Base-by-base conservation (phyloP, 2,113 vertebrate species). In the Elephantulus edwardii region DNA sequence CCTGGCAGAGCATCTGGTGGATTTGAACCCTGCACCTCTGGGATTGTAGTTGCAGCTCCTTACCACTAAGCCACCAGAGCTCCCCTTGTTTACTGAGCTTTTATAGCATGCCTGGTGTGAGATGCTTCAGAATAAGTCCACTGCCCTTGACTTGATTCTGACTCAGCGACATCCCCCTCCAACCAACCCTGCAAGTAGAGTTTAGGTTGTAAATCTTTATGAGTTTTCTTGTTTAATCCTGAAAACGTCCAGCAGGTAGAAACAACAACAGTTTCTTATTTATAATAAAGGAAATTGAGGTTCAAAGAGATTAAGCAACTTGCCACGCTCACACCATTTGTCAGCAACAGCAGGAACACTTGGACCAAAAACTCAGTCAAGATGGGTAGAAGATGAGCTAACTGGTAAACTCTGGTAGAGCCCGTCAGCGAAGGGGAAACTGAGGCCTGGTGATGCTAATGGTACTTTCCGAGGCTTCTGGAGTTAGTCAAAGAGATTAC, bases 401-500 rank as follows among this genome's bases (percentile, higher is more conserved):
- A 72, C 50, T 50, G 80, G 71, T 64, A 40, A 91, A 72, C 46
- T 50, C 46, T 48, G n/a, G n/a, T n/a, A n/a, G 71, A 93, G 75
- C 28, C 74, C 44, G 38, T 75, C 8, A 26, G 77, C 78, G 17
- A 4, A 8, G 82, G 95, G 96, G 95, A 96, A 95, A 95, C 95
- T 93, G 95, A 96, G 95, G 92, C 95, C 48, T 38, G 28, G 50
- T 71, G 56, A 26, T 90, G 50, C 70, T 70, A 86, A 86, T 70
- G 91, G 96, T 92, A 95, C 54, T 96, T 96, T 92, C 91, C 93
- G 75, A 89, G 88, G 28, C 64, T 70, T 85, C 85, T 89, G 28
- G 85, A 22, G 28, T 95, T 93, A 95, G 92, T 94, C 88, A 94
- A 93, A 83, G 89, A 92, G 89, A 78, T 85, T 48, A 66, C 50